A percentile compares a stretch with the other conserved stretches of the same genome.
phyloP scores from a whole-genome alignment of 2,113 vertebrate species.

The Penelope pileata region DNA sequence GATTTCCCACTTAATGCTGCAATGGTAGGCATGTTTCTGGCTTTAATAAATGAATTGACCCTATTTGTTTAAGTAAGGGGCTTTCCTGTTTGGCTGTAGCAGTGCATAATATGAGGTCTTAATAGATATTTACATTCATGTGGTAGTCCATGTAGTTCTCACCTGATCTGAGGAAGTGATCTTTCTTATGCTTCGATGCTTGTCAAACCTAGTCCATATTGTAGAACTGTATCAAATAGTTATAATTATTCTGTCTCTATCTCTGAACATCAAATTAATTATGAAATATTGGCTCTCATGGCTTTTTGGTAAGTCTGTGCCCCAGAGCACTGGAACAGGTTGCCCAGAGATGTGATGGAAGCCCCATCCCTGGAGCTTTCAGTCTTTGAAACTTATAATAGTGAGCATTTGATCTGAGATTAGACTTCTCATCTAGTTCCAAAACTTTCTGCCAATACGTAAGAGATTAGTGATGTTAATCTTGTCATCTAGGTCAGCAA shows the following conservation, averaged over 20 bases:
- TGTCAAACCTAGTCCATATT: not conserved
- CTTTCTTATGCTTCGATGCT: not conserved
- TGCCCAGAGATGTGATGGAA: no score
- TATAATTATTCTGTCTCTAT: not conserved
- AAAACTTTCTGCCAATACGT: not conserved
- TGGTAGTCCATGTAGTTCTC: not conserved
- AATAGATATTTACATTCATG: not conserved
- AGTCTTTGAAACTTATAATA: not conserved
- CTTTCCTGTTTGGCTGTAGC: not conserved
- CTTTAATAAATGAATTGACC: not conserved
- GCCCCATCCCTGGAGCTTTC: no score
- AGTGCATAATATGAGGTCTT: not conserved
- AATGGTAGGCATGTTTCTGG: not conserved
- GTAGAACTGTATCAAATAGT: not conserved
- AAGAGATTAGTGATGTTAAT: not conserved
- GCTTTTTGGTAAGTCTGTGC: not conserved
- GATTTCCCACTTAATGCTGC: not conserved
- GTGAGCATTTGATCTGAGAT: not conserved
- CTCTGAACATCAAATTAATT: not conserved
- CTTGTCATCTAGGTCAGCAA: not conserved
- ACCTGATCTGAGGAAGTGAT: not conserved
- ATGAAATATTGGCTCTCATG: not conserved
- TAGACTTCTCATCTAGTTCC: not conserved
- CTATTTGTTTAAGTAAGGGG: not conserved
- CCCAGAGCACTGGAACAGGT: no score